phyloP scores from a whole-genome alignment of 2,888 invertebrate genomes.

The Sturmia bella region DNA sequence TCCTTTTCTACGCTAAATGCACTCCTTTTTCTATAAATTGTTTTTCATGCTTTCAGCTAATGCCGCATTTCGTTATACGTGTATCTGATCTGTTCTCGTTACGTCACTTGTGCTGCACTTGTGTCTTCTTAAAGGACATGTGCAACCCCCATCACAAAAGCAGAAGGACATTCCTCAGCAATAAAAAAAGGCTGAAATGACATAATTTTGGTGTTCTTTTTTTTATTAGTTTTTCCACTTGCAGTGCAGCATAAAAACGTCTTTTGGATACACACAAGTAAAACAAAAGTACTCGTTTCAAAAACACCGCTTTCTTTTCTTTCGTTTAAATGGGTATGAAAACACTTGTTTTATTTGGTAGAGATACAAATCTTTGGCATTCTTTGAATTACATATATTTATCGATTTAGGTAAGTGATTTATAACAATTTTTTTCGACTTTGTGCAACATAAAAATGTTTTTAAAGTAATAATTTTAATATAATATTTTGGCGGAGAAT shows the following conservation, averaged over 20 bases:
- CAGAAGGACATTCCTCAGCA: constrained; percentile 21
- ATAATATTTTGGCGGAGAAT: too few relatives aligned
- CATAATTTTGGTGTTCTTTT: constrained; percentile 63
- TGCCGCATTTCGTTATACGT: constrained; percentile 38
- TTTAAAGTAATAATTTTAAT: too few relatives aligned
- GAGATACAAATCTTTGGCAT: not conserved
- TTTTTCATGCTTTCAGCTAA: constrained; percentile 32
- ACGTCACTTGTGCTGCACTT: constrained; percentile 67
- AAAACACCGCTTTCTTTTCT: constrained; percentile 6
- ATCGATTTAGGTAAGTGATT: constrained; percentile 34
- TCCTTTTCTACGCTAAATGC: constrained; percentile 1
- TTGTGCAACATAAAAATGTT: too few relatives aligned
- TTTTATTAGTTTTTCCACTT: constrained; percentile 53
- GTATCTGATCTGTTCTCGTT: constrained; percentile 48
- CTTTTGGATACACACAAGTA: constrained; percentile 25
- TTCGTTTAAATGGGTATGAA: constrained; percentile 35
- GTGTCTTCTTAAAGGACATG: constrained; percentile 56
- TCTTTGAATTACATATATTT: not conserved
- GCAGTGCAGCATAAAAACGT: constrained; percentile 49
- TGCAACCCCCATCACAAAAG: constrained; percentile 63
- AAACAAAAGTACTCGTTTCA: constrained; percentile 16
- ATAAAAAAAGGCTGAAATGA: constrained; percentile 55
- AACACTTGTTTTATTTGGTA: constrained; percentile 56
- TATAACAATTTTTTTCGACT: not conserved
- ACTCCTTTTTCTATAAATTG: constrained; percentile 19